A percentile compares a stretch with the other conserved stretches of the same genome.
Evolutionary conservation across 2,888 invertebrate species (phyloP).

Genomic region (Diaperis boleti): DNA sequence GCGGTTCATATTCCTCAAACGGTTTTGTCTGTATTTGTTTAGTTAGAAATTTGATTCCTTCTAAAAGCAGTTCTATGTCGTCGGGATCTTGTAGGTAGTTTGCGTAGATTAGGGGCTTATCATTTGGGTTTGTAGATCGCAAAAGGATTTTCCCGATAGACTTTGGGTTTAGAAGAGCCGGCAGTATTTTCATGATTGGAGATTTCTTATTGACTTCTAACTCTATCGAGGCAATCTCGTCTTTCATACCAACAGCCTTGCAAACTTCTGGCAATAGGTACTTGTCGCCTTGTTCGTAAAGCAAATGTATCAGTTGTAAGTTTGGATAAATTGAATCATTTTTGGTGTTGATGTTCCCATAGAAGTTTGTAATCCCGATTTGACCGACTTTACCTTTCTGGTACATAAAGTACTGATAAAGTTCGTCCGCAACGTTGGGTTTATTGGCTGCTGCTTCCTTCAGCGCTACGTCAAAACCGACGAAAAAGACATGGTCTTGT

Average conservation of each 20-base stretch:
- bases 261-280: slow-evolving; percentile 43
- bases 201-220: slow-evolving; percentile 40
- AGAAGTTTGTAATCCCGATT: slow-evolving; percentile 65
- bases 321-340: slow-evolving; percentile 67
- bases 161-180: slow-evolving; percentile 63
- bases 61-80: slow-evolving; percentile 69
- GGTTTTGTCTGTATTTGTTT: slow-evolving; percentile 64
- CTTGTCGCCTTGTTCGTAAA: slow-evolving; percentile 56
- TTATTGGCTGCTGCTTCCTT: slow-evolving; percentile 34
- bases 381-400: slow-evolving; percentile 67
- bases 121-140: slow-evolving; percentile 69
- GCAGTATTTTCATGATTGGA: slow-evolving; percentile 37
- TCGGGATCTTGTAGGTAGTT: slow-evolving; percentile 72
- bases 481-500: slow-evolving; percentile 68
- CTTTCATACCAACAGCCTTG: slow-evolving; percentile 56
- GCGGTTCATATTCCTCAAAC: slow-evolving; percentile 62
- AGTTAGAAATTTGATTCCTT: slow-evolving; percentile 65
- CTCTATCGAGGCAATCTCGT: slow-evolving; percentile 43
- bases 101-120: slow-evolving; percentile 72
- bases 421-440: slow-evolving; percentile 48
- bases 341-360: slow-evolving; percentile 67
- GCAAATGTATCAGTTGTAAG: slow-evolving; percentile 61
- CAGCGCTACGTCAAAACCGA: slow-evolving; percentile 53
- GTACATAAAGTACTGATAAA: slow-evolving; percentile 67
- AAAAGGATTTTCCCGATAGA: slow-evolving; percentile 71